A percentile compares a stretch with the other conserved stretches of the same genome.
Evolutionary conservation across 2,113 vertebrate species (phyloP).

Genomic region (Agelaius phoeniceus): DNA sequence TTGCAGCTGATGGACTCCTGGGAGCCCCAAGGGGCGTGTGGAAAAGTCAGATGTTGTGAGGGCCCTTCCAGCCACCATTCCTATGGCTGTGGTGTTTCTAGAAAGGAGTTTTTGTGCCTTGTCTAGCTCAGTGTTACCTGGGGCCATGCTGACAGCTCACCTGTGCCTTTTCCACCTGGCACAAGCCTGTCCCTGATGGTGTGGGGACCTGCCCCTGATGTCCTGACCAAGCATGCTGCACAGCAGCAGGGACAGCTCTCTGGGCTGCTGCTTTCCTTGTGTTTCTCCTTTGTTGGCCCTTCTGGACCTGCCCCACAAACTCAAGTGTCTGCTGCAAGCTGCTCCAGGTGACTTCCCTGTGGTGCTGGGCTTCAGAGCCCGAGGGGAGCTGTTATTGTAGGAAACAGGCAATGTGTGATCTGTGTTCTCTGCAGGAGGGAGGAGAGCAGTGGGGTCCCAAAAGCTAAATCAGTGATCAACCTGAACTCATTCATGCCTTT

Average conservation of each 20-base stretch:
- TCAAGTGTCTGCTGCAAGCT: not conserved
- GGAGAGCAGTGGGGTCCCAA: too few relatives aligned
- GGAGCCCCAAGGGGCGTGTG: not conserved
- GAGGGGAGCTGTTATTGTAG: fast-evolving
- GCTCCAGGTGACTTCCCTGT: fast-evolving
- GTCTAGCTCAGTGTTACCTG: not conserved
- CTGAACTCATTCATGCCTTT: too few relatives aligned
- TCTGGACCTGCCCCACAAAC: not conserved
- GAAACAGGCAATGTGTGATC: not conserved
- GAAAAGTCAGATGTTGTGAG: not conserved
- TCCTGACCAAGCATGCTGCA: not conserved
- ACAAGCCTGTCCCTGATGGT: not conserved
- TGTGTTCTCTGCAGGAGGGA: too few relatives aligned
- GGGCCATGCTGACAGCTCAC: not conserved
- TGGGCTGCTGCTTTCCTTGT: fast-evolving
- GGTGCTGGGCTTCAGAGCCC: not conserved
- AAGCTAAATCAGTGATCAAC: too few relatives aligned
- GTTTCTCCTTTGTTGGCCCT: not conserved
- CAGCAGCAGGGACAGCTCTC: not conserved
- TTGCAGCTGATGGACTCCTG: not conserved
- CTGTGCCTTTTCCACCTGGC: not conserved
- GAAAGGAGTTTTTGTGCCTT: not conserved
- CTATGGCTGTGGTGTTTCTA: not conserved
- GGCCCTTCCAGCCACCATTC: not conserved
- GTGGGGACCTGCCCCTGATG: not conserved